phyloP scores from a whole-genome alignment of 2,888 invertebrate genomes.

The Gonocerus acuteangulatus region DNA sequence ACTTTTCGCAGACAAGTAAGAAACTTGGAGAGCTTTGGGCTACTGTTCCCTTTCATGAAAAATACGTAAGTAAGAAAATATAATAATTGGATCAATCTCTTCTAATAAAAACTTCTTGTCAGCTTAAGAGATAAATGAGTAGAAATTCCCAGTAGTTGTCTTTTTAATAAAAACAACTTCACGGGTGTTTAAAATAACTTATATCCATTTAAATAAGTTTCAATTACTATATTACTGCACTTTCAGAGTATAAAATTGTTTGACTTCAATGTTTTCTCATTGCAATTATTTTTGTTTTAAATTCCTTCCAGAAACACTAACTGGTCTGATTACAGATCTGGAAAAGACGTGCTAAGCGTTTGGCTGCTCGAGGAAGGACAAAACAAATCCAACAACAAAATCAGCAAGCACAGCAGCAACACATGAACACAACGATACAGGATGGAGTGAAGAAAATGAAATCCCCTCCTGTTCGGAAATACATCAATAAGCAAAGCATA shows the following conservation, averaged over 20 bases:
- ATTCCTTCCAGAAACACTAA: too few species aligned
- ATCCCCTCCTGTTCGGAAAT: slow-evolving; percentile 42
- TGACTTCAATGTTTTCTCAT: too few species aligned
- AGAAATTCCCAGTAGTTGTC: too few species aligned
- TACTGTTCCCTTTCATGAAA: slow-evolving; percentile 55
- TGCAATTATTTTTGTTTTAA: too few species aligned
- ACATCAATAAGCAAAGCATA: slow-evolving; percentile 43
- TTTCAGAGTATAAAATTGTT: too few species aligned
- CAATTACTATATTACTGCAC: too few species aligned
- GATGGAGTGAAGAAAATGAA: slow-evolving; percentile 31
- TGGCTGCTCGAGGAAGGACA: slow-evolving; percentile 46
- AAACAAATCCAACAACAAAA: slow-evolving; percentile 29
- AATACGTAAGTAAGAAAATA: slow-evolving; percentile 45
- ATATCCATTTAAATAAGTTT: too few species aligned
- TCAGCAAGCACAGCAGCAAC: slow-evolving; percentile 10
- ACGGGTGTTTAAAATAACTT: too few species aligned
- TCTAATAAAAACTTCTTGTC: too few species aligned
- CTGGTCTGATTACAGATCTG: slow-evolving; percentile 60
- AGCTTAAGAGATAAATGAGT: too few species aligned
- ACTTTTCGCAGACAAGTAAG: slow-evolving; percentile 76
- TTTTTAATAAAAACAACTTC: too few species aligned
- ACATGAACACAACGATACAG: neutral
- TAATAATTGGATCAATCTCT: too few species aligned
- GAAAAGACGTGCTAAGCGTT: slow-evolving; percentile 73
- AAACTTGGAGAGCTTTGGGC: slow-evolving; percentile 84